phyloP scores from a whole-genome alignment of 2,113 vertebrate species.

The Nanorana parkeri region DNA sequence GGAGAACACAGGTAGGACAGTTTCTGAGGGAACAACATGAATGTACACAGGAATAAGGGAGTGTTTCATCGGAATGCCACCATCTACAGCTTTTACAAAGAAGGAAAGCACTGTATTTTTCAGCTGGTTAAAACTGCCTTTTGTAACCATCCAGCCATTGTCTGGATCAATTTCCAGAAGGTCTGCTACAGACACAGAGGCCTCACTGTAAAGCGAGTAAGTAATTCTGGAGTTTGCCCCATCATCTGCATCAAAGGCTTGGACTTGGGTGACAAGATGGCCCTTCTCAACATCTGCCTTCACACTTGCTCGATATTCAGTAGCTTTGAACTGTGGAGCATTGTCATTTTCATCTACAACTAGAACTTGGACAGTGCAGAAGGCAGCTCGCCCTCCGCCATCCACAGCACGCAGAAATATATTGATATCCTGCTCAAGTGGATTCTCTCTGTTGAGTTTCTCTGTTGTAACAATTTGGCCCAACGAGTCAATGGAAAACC shows the following conservation, averaged over 20 bases:
- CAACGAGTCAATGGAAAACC: constrained; percentile 85
- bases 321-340: constrained; percentile 80
- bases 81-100: constrained; percentile 96
- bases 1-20: constrained; percentile 82
- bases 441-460: constrained; percentile 88
- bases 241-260: constrained; percentile 89
- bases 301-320: constrained; percentile 90
- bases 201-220: constrained; percentile 94
- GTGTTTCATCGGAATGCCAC: constrained; percentile 86
- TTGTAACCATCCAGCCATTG: constrained; percentile 97
- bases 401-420: constrained; percentile 87
- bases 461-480: constrained; percentile 89
- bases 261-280: constrained; percentile 89
- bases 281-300: constrained; percentile 87
- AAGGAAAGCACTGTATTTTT: constrained; percentile 91
- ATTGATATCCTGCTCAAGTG: constrained; percentile 78
- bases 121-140: constrained; percentile 87
- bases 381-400: constrained; percentile 84
- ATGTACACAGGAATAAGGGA: constrained; percentile 93
- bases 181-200: constrained; percentile 85
- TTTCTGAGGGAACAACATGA: constrained; percentile 87
- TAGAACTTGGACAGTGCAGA: constrained; percentile 86
- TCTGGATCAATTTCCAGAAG: constrained; percentile 95
- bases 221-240: constrained; percentile 88
- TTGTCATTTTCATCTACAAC: constrained; percentile 96